A percentile compares a stretch with the other conserved stretches of the same genome.
These are phyloP conservation scores for Drosophila rubida DNA, from an alignment of 2,888 invertebrate species.

Conservation along the genomic window DNA sequence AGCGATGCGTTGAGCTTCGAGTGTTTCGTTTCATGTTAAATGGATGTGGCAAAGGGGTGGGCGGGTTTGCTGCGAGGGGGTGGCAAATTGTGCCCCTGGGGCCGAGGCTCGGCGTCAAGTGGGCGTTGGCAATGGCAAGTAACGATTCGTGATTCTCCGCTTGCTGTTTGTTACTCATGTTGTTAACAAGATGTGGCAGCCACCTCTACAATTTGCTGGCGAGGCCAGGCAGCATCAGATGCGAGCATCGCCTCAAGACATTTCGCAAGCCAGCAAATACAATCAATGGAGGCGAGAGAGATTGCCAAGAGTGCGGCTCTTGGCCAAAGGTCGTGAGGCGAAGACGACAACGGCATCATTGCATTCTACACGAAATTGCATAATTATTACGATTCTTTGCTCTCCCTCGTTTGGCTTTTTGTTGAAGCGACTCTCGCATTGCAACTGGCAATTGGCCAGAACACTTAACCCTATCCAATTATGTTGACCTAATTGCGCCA, in stretches of 20 bases:
- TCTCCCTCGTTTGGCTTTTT: not conserved
- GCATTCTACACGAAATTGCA: slow-evolving; percentile 66
- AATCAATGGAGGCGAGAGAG: slow-evolving; percentile 39
- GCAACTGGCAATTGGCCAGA: slow-evolving; percentile 26
- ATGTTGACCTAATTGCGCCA: slow-evolving; percentile 35
- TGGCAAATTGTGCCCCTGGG: slow-evolving; percentile 40
- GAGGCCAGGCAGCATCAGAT: slow-evolving; percentile 53
- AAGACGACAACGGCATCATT: slow-evolving; percentile 44
- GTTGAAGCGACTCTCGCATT: not conserved
- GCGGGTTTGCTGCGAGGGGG: not conserved
- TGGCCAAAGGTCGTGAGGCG: slow-evolving; percentile 27
- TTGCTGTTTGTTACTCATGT: slow-evolving; percentile 33
- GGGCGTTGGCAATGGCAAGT: slow-evolving; percentile 54
- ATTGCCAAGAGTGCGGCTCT: slow-evolving; percentile 33
- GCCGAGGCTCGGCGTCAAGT: slow-evolving; percentile 33
- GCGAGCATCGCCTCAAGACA: slow-evolving; percentile 54
- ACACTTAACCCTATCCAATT: slow-evolving; percentile 38
- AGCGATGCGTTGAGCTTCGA: slow-evolving; percentile 32
- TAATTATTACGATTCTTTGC: slow-evolving; percentile 57
- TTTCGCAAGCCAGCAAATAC: slow-evolving; percentile 23
- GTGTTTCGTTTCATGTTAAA: slow-evolving; percentile 44
- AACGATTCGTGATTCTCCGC: slow-evolving; percentile 27
- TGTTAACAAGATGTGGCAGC: slow-evolving; percentile 66
- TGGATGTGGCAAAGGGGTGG: slow-evolving; percentile 2
- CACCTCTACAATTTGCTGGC: slow-evolving; percentile 64